Conservation (phyloP, 2,888 invertebrate species). For the Cheilosia variabilis region DNA sequence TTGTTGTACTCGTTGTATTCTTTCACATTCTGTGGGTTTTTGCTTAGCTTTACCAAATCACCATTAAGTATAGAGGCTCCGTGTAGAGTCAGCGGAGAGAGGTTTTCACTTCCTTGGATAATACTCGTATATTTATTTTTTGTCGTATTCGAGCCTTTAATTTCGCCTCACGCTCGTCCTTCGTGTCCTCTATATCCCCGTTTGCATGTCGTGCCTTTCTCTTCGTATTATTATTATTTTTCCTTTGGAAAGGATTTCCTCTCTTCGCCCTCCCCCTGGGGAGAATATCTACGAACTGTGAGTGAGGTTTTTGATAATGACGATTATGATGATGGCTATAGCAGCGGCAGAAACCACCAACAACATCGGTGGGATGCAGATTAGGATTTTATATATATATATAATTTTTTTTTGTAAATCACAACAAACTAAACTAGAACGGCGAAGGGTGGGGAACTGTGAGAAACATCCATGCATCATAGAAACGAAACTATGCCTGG, state of each 20-base stretch:
- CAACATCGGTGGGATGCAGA: slow-evolving; percentile 51
- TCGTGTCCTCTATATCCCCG: slow-evolving; percentile 41
- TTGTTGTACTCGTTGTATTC: neutral
- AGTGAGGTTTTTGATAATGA: slow-evolving; percentile 28
- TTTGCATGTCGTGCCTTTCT: slow-evolving; percentile 60
- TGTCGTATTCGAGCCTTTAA: slow-evolving; percentile 38
- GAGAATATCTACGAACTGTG: slow-evolving; percentile 50
- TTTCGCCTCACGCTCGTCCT: slow-evolving; percentile 60
- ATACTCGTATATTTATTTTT: slow-evolving; percentile 7
- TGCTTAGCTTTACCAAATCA: neutral
- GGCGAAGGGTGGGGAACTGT: slow-evolving; percentile 12
- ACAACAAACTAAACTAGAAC: slow-evolving; percentile 69
- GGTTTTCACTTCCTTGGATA: slow-evolving; percentile 44
- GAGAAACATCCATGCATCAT: slow-evolving; percentile 27
- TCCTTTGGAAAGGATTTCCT: slow-evolving; percentile 53
- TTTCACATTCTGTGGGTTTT: neutral
- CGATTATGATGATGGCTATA: slow-evolving; percentile 25
- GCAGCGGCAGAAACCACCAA: slow-evolving; percentile 20
- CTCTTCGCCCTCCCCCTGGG: slow-evolving; percentile 25
- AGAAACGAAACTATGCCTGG: slow-evolving; percentile 59
- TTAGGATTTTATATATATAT: slow-evolving; percentile 27
- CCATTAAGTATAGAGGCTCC: slow-evolving; percentile 51
- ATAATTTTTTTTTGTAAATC: slow-evolving; percentile 33
- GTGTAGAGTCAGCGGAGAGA: slow-evolving; percentile 38
- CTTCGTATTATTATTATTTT: slow-evolving; percentile 65